Evolutionary conservation across 2,113 vertebrate species (phyloP), one percentile per base, ranked within the genome.

Genomic region (Dascyllus trimaculatus): DNA sequence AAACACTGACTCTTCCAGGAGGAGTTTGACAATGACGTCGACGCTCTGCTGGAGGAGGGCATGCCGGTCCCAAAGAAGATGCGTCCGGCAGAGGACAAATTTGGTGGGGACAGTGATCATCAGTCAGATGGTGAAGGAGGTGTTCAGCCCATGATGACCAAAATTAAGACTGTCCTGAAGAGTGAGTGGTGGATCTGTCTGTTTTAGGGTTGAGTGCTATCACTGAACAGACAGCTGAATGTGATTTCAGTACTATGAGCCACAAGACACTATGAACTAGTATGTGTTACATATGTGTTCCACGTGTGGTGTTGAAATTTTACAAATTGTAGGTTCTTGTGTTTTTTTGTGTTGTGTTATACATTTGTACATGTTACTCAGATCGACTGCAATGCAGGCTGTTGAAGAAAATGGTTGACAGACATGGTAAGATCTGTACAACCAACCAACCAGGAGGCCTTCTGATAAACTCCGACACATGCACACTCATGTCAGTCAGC

Each of bases 161-260:
- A 99, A 96, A 99, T 99, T 88, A 99, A 99, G 95, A 99, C 98
- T 48, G 97, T 99, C 46, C 95, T 99, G 87, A 99, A 99, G 95
- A 99, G 98, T 99, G 94, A 97, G 98, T 94, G 60, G 45, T 59
- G 57, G 49, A 65, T 58, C 26, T 51, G 25, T 71, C 14, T 43
- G 15, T 49, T 62, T 65, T 9, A n/a, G 54, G 29, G 48, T 60
- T 35, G 22, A 29, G 53, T 25, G 9, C 25, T 49, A 10, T 35
- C 4, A 15, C 53, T 2, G 11, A 58, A 35, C 5, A 5, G 35
- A 6, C 22, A n/a, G 2, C 18, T 69, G n/a, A 58, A 17, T 46
- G 17, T 49, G 25, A 1, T 60, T 68, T 58, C 11, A 49, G 5
- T 24, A 10, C 35, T 32, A 4, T 22, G 32, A 19, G 4, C 2